A percentile compares a stretch with the other conserved stretches of the same genome.
These are phyloP conservation scores for Perca fluviatilis DNA, from an alignment of 2,113 vertebrate genomes.

Conservation along the genomic window DNA sequence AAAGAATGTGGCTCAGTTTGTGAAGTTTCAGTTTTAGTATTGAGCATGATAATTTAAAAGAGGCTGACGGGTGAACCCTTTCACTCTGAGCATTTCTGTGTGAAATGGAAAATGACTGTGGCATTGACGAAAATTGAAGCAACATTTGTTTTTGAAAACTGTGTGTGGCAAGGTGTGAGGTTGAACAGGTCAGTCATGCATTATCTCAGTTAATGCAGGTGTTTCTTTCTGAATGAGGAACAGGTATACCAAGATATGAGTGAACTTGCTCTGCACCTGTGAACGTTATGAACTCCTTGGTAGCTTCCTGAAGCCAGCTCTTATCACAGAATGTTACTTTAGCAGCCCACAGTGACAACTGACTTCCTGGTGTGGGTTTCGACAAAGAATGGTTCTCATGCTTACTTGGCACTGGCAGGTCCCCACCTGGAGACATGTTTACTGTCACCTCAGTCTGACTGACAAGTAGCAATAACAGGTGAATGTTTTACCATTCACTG, in stretches of 20 bases:
- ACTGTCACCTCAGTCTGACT: conserved; percentile 56
- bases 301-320: conserved; percentile 57
- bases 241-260: conserved; percentile 64
- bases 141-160: neutral
- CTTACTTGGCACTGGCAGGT: conserved; percentile 46
- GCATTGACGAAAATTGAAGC: neutral
- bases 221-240: conserved; percentile 58
- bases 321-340: conserved; percentile 68
- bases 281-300: conserved; percentile 44
- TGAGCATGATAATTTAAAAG: neutral
- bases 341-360: conserved; percentile 52
- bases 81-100: neutral
- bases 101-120: neutral
- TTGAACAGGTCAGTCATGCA: conserved; percentile 67
- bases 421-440: conserved; percentile 62
- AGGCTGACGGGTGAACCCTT: neutral
- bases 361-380: conserved; percentile 78
- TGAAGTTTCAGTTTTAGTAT: neutral
- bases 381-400: conserved; percentile 72
- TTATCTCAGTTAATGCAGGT: conserved; percentile 51
- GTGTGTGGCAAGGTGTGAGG: conserved; percentile 42
- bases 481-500: conserved; percentile 59
- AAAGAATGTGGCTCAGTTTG: neutral
- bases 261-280: conserved; percentile 67
- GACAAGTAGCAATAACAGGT: conserved; percentile 25